Evolutionary conservation across 2,113 vertebrate genomes (phyloP), one percentile per base, ranked within the genome.

Genomic region (Dissostichus mawsoni): DNA sequence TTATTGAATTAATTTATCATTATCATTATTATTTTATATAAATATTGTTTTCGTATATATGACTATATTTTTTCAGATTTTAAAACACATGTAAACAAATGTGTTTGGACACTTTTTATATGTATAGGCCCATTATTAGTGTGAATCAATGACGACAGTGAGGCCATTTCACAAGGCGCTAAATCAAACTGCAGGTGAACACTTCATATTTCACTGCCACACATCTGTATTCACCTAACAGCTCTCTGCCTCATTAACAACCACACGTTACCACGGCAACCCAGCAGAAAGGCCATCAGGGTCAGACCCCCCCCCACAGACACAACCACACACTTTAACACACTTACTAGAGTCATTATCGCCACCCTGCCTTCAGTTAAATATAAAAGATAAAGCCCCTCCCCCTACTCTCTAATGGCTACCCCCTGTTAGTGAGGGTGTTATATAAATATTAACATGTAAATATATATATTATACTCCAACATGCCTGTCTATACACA

Each of bases 161-260:
- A 51, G 59, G 57, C 25, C 62, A 56, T 80, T 81, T 84, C 71
- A 75, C 25, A 10, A 50, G 56, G 3, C 3, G 56, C 52, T 85
- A 63, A 73, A 86, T 72, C 57, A 44, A 82, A 87, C 57, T 52
- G 50, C 8, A 47, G 63, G 58, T 69, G 76, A 70, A 53, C 63
- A 85, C 90, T 84, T 89, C 77, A 90, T 80, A 41, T 41, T 41
- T 41, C 36, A 41, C 36, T 41, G 36, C 36, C 5, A 76, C 58
- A 81, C 90, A 93, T 94, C 92, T 92, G 93, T 91, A 92, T 92
- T 92, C 92, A 74, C 85, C 89, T 91, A 90, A 93, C 90, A 79
- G 83, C 90, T 91, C 91, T 89, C 91, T 91, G 90, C 89, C 91
- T 93, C 90, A 89, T 92, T 93, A 92, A 91, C 78, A 72, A 57